Base-by-base conservation (phyloP, 2,797 vertebrate genomes). In the Enoplosus armatus region DNA sequence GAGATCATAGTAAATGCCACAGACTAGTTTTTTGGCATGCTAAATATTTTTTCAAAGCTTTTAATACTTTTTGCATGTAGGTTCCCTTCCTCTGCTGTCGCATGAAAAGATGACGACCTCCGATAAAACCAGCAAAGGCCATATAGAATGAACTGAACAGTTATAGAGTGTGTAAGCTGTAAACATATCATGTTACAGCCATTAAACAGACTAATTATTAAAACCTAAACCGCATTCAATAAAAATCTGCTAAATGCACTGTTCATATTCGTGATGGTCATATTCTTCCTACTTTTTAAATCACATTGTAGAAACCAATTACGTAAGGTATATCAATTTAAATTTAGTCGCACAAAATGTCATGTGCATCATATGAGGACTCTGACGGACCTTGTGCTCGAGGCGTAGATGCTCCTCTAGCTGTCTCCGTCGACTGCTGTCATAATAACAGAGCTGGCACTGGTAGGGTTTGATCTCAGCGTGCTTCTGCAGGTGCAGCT, bases 361-460 rank as follows among this genome's bases (percentile, higher is more conserved):
- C 1, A 27, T 16, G 41, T 33, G 29, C 7, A 50, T 73, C 45
- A 8, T 50, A n/a, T 26, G 10, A 31, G 8, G 59, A 77, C 54
- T 71, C 33, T 24, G 15, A 39, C 88, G 91, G 94, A 99, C 98
- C 97, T 99, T 99, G 95, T 99, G 98, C 92, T 99, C 97, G 6
- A 97, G 95, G 74, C 96, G 96, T 68, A 99, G 97, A 91, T 99
- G 98, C 85, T 94, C 83, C 43, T 99, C 98, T 82, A 99, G 95
- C 90, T 98, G 97, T 77, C 96, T 95, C 9, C 95, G 96, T 79
- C 96, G 96, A 89, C 97, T 97, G 95, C 96, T 97, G 96, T 99
- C 97, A 37, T 96, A 98, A 93, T 98, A 99, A 93, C 98, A 99
- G 89, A 99, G 96, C 91, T 98, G 98, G 93, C 98, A 99, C 93